Base-by-base conservation (phyloP, 2,113 vertebrate species). In the Anhinga anhinga region DNA sequence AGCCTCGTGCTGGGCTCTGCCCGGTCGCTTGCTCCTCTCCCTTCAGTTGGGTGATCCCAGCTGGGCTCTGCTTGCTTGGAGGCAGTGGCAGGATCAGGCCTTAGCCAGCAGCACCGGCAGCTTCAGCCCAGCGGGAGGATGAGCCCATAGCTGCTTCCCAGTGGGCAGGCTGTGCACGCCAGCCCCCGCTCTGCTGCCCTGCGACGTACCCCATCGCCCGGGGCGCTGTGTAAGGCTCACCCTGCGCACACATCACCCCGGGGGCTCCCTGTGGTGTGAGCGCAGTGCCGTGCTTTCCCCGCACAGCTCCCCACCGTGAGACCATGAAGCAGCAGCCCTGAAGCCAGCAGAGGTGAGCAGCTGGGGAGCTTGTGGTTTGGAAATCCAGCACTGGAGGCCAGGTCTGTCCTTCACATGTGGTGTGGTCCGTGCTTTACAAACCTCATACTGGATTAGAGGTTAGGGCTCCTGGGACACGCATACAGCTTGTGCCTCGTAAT, bases 171-270 rank as follows among this genome's bases (percentile, higher is more conserved):
- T 45, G 32, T 21, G 14, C 40, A 15, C 3, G 8, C 78, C 69
- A 87, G 4, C n/a, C 20, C 20, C n/a, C 9, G 4, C 42, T 62
- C 47, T 65, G 74, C 56, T 65, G 38, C 32, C 55, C 53, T 84
- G 82, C 45, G 14, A 11, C 0, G 3, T 62, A 74, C 27, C 17
- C 40, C 22, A 3, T 70, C 62, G 34, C 50, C 34, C 5, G 8
- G 0, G 1, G 22, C 7, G 17, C 58, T 9, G 38, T 13, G 61
- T 38, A 12, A 42, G 84, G 18, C 56, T 89, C 47, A 6, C 21
- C 34, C 42, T 4, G 1, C 0, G 0, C 0, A 2, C 14, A 0
- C 17, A 1, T 18, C 16, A 1, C 77, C 67, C 70, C 2, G 5
- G 34, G 44, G 52, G 32, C 62, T 65, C 3, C 3, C 44, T 73